These are phyloP conservation scores for Drosophila rhopaloa DNA, from an alignment of 1,140 invertebrate genomes.

Conservation along the genomic window DNA sequence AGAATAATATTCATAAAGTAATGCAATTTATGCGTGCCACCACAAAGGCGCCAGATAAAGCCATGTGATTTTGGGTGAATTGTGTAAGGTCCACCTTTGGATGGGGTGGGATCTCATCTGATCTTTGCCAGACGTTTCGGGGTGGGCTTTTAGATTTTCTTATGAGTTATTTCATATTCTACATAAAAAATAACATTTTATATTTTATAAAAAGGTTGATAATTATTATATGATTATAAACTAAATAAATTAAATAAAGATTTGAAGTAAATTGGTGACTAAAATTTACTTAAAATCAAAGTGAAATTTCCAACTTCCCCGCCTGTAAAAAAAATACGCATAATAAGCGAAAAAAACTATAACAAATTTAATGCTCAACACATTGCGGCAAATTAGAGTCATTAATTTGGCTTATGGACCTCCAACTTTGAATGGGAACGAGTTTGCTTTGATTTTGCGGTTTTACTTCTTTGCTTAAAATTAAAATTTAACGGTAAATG, in stretches of 20 bases:
- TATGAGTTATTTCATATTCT: not conserved
- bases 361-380: constrained; percentile 55
- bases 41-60: constrained; percentile 54
- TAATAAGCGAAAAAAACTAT: constrained; percentile 36
- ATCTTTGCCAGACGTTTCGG: constrained; percentile 14
- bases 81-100: constrained; percentile 44
- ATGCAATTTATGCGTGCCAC: constrained; percentile 73
- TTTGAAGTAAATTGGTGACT: constrained; percentile 23
- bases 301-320: constrained; percentile 21
- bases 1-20: constrained; percentile 76
- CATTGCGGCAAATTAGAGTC: constrained; percentile 62
- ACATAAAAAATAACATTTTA: not conserved
- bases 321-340: constrained; percentile 9
- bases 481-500: constrained; percentile 50
- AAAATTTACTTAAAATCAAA: too few relatives aligned
- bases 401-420: constrained; percentile 59
- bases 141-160: not conserved
- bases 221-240: too few relatives aligned
- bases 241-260: not conserved
- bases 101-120: constrained; percentile 18
- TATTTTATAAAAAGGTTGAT: too few relatives aligned
- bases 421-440: constrained; percentile 32
- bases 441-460: constrained; percentile 32
- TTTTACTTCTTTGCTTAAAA: constrained; percentile 22
- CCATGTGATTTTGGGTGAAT: constrained; percentile 51